Base-by-base conservation (phyloP, 1,140 invertebrate species). In the Patella vulgata region DNA sequence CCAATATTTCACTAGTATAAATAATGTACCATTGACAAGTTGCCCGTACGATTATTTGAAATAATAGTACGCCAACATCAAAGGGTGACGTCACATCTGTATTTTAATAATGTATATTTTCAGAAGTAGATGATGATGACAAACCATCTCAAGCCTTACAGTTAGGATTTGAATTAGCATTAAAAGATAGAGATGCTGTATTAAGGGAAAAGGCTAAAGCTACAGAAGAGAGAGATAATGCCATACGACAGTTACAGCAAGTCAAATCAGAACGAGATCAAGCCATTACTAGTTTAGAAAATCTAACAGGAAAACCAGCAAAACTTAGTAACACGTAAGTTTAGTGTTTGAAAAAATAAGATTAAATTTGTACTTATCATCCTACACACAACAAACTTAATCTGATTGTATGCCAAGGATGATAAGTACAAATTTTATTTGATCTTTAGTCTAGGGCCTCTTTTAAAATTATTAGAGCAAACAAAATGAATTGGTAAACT, bases 181-280 rank as follows among this genome's bases (percentile, higher is more conserved):
- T 83, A 12, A 81, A 80, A 56, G 80, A 83, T 43, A 53, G 81
- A 5, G 80, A 83, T 56, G 73, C 71, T 19, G 75, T 79, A 6
- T 42, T 83, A 23, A 63, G 81, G 14, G 79, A 83, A 43, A 78
- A 82, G 30, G 76, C 78, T 1, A 60, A 68, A 19, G 71, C 79
- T 0, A 47, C 75, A 8, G 72, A 82, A 33, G 79, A 81, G 39
- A 58, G 79, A 27, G 75, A 78, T 44, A 53, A 66, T 3, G 75
- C 77, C 8, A 42, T 71, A 27, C 53, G 70, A 6, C 70, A 74
- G 33, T 66, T 72, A 30, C 66, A 72, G 23, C 66, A 66, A 27
- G 59, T 82, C 55, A 74, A 73, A 50, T 50, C 46, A 11, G 81
- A 81, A 48, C 63, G 79, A 27, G 79, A 82, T 54, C 54, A 66